Evolutionary conservation across 2,888 invertebrate genomes (phyloP).

Genomic region (Itoplectis maculator): DNA sequence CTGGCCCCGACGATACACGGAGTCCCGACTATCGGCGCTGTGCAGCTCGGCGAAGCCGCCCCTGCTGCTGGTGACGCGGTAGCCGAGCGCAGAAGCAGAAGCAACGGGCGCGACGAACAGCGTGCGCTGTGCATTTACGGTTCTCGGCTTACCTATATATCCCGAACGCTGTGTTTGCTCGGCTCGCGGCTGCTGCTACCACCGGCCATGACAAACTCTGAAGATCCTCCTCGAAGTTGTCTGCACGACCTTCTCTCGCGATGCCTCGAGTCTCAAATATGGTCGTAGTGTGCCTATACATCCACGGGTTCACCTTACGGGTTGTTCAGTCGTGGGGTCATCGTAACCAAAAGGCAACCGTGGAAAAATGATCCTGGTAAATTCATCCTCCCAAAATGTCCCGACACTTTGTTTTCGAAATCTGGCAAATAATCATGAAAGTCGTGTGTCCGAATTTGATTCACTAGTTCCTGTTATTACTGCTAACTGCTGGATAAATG

Average conservation of each 20-base stretch:
- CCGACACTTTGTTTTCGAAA: too few relatives aligned
- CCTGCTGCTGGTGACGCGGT: conserved; percentile 12
- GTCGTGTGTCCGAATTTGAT: neutral
- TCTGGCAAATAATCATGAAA: neutral
- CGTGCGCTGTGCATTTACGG: conserved; percentile 49
- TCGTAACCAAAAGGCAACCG: too few relatives aligned
- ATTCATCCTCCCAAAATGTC: too few relatives aligned
- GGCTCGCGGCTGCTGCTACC: conserved; percentile 48
- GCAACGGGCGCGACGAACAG: conserved; percentile 45
- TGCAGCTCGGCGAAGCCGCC: too few relatives aligned
- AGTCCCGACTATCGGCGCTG: neutral
- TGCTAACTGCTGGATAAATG: neutral
- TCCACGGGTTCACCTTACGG: neutral
- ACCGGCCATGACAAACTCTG: conserved; percentile 15
- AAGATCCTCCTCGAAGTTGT: neutral
- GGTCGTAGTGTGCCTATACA: neutral
- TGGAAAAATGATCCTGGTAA: too few relatives aligned
- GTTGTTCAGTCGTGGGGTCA: too few relatives aligned
- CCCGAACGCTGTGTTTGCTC: conserved; percentile 62
- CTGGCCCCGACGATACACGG: neutral
- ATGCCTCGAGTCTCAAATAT: neutral
- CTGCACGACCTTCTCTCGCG: neutral
- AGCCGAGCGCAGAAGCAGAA: conserved; percentile 34
- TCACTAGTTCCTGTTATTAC: neutral
- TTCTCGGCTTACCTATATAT: conserved; percentile 58